These are phyloP conservation scores for Trichomalopsis sarcophagae DNA, from an alignment of 1,140 invertebrate species.

Conservation along the genomic window DNA sequence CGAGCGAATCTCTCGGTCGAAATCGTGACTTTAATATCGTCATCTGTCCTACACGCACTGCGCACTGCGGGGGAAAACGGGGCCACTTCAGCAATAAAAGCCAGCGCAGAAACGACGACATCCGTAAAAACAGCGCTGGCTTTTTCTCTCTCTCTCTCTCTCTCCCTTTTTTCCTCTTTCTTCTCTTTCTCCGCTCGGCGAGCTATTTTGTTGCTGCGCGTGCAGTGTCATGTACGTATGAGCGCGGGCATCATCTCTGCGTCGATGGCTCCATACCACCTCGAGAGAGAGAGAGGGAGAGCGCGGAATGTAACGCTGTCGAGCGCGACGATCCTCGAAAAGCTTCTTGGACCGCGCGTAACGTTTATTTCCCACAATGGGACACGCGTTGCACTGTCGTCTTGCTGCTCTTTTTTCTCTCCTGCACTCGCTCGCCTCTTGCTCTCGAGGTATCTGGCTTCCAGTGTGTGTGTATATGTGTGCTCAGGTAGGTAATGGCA, in stretches of 20 bases:
- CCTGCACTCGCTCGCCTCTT: background rate
- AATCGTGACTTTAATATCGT: conserved; percentile 29
- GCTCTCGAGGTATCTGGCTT: background rate
- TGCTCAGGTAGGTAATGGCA: background rate
- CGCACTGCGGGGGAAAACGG: conserved; percentile 24
- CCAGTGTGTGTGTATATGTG: background rate
- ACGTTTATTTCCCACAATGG: conserved; percentile 37
- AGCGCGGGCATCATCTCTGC: conserved; percentile 1
- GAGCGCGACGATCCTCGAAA: conserved; percentile 5
- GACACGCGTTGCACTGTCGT: background rate
- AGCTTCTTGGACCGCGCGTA: conserved; percentile 30
- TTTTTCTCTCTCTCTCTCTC: background rate
- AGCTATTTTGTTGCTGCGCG: background rate
- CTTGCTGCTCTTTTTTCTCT: background rate
- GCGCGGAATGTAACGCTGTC: background rate
- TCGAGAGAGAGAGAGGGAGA: too few species aligned
- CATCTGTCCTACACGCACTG: conserved; percentile 29
- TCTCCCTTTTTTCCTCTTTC: background rate
- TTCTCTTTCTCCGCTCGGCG: background rate
- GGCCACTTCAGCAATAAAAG: conserved; percentile 41
- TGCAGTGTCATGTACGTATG: background rate
- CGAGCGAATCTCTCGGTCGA: background rate
- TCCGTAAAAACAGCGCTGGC: conserved; percentile 21
- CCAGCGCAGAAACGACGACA: conserved; percentile 15
- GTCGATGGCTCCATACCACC: conserved; percentile 17